Evolutionary conservation across 2,888 invertebrate genomes (phyloP).

Genomic region (Ectemnius lituratus): DNA sequence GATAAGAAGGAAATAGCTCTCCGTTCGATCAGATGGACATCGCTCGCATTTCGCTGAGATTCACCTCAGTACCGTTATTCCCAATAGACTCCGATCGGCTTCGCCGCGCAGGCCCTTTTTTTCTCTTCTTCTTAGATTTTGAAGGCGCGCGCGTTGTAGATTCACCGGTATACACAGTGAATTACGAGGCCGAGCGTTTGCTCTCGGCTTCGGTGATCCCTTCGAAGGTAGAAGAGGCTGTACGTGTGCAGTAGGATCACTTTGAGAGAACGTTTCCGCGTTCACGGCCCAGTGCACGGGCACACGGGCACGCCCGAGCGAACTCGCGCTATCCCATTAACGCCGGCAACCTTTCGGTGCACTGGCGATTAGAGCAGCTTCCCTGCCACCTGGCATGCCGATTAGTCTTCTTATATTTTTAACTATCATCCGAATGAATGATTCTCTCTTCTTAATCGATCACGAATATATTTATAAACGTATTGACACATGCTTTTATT

Average conservation of each 20-base stretch:
- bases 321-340: slow-evolving; percentile 49
- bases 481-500: too few relatives aligned
- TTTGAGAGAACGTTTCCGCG: slow-evolving; percentile 58
- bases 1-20: too few relatives aligned
- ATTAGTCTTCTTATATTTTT: not conserved
- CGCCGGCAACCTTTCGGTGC: slow-evolving; percentile 30
- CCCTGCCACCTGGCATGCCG: not conserved
- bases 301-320: slow-evolving; percentile 44
- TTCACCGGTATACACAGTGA: too few relatives aligned
- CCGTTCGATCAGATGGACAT: not conserved
- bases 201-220: too few relatives aligned
- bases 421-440: not conserved
- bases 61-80: not conserved
- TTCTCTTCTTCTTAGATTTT: too few relatives aligned
- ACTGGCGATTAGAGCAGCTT: slow-evolving; percentile 10
- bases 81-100: not conserved
- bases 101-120: too few relatives aligned
- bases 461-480: too few relatives aligned
- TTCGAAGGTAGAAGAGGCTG: too few relatives aligned
- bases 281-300: slow-evolving; percentile 60
- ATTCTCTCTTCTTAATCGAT: too few relatives aligned
- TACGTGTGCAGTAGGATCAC: not conserved
- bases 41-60: not conserved
- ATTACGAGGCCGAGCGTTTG: too few relatives aligned
- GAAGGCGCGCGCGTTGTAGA: too few relatives aligned